Base-by-base conservation (phyloP, 2,797 vertebrate species). In the Mus minutoides region DNA sequence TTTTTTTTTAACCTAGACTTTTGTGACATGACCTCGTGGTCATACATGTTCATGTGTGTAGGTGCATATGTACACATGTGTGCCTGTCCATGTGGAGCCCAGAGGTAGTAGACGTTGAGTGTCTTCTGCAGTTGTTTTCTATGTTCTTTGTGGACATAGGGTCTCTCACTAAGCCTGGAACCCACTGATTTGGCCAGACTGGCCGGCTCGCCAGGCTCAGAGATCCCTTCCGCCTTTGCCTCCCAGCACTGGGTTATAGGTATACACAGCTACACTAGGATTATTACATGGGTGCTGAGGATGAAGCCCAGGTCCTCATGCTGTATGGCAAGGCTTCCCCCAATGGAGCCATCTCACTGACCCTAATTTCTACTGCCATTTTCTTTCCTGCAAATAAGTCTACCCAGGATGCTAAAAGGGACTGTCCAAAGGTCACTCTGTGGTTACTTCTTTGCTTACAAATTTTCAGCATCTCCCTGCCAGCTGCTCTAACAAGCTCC, bases 321-420 rank as follows among this genome's bases (percentile, higher is more conserved):
- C 46, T 78, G 19, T 10, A 54, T 86, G 21, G 84, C 34, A 54
- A 86, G 21, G 13, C 22, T 69, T n/a, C 49, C n/a, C n/a, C 34
- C 37, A 26, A n/a, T 0, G 4, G 34, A 37, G 21, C 22, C 31
- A 54, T 52, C 13, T 9, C 12, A 13, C 49, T 10, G 9, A 69
- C 13, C 22, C 21, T 2, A 2, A 52, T 4, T 1, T 17, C 46
- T n/a, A 52, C 84, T 86, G 14, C 40, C n/a, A 46, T 24, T 29
- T 29, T 93, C 58, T 92, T 26, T 49, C 87, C 84, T 93, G 69
- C 17, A 56, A 91, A 77, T 21, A 88, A 19, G 58, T 85, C 46
- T 92, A 52, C 67, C 31, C 4, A 12, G 3, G 69, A 83, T 52
- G 26, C 43, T 37, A 54, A 75, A 56, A 78, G 34, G 3, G 43